A percentile compares a stretch with the other conserved stretches of the same genome.
These are phyloP conservation scores for Platanista minor DNA, from an alignment of 2,113 vertebrate genomes.

Conservation along the genomic window DNA sequence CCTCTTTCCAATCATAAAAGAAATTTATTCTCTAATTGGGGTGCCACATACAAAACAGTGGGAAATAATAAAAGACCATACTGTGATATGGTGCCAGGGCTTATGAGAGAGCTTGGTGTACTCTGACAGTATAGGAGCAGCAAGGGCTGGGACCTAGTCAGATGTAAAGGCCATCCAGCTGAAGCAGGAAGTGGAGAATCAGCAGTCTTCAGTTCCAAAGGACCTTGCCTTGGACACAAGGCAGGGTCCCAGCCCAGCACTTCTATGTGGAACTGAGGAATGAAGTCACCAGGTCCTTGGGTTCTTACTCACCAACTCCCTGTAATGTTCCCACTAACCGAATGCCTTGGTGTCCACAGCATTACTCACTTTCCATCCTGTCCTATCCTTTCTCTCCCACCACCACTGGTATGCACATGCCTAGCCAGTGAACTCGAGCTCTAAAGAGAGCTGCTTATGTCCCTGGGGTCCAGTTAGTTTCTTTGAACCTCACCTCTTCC, in stretches of 20 bases:
- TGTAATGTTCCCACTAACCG: conserved; percentile 43
- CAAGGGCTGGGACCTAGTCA: background rate
- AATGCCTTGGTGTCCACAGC: conserved; percentile 38
- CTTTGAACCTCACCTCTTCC: background rate
- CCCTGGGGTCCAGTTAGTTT: background rate
- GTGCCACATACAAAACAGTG: background rate
- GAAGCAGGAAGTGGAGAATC: conserved; percentile 29
- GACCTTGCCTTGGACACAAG: background rate
- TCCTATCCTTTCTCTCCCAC: background rate
- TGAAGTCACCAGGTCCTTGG: conserved; percentile 31
- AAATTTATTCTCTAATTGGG: background rate
- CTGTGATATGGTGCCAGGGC: background rate
- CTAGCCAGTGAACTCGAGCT: conserved; percentile 26
- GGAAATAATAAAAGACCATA: background rate
- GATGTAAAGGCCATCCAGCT: background rate
- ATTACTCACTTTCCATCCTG: conserved; percentile 52
- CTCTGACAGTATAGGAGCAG: background rate
- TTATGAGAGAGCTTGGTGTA: background rate
- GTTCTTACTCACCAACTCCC: conserved; percentile 56
- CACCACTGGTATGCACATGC: background rate
- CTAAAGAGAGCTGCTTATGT: conserved; percentile 47
- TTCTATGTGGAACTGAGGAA: conserved; percentile 10
- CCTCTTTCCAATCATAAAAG: background rate
- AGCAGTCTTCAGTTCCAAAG: conserved; percentile 16
- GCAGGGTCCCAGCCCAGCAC: background rate